Base-by-base conservation (phyloP, 2,113 vertebrate genomes). In the Phalacrocorax pelagicus region DNA sequence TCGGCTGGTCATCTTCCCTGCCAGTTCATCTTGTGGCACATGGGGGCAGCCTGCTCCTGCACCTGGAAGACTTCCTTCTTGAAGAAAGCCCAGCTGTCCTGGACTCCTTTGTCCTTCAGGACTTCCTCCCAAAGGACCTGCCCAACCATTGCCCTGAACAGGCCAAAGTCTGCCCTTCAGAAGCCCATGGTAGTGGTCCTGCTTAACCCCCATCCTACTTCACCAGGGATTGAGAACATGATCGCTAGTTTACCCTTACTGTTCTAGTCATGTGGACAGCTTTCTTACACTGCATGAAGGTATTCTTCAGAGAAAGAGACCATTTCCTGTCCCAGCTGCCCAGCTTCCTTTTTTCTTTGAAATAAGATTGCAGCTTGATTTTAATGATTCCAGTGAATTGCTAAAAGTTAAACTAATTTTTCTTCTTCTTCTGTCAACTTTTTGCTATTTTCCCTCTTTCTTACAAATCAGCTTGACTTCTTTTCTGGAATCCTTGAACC, bases 261-360 rank as follows among this genome's bases (percentile, higher is more conserved):
- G 4, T 70, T 80, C 16, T 36, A 40, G 36, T 62, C 58, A 54
- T 20, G 4, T 42, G 11, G n/a, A 47, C 7, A 13, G 51, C 14
- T 69, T 83, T 55, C 9, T 51, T 88, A 38, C 6, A 63, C n/a
- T 69, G 26, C 44, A 69, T 8, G 40, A 22, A 44, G 16, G 2
- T 61, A 36, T 11, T 44, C 59, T 87, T 78, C 15, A 21, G 2
- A 3, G 36, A 80, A 81, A 61, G 73, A 21, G 78, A 30, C 3
- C 1, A 0, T 36, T 32, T 65, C 1, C 0, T 73, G 3, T 73
- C 9, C 34, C 9, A 11, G 10, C 17, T 69, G 23, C 27, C 19
- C 49, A 75, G 4, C 12, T 32, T 81, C 24, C n/a, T 44, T 65
- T 90, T 14, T 62, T 81, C 32, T 34, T 40, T 54, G 44, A 88